Percentiles rank a stretch among this genome's conserved stretches.
Evolutionary conservation across 2,888 invertebrate species (phyloP).

Genomic region (Drosophila vallismaia): DNA sequence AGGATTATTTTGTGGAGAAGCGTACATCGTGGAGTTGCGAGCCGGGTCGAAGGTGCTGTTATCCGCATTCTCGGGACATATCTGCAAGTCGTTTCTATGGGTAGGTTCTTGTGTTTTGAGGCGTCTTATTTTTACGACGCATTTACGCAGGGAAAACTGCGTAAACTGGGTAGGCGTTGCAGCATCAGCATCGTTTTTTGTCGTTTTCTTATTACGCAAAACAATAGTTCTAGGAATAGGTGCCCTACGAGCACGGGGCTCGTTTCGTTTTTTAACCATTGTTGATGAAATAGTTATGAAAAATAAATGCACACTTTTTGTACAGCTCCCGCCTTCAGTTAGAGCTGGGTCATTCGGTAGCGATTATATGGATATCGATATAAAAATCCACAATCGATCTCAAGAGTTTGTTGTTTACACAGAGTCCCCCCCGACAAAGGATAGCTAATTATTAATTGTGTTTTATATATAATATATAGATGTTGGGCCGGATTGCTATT

Average conservation of each 20-base stretch:
- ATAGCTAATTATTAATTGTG: too few relatives aligned
- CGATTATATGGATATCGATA: neutral
- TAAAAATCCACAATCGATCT: too few relatives aligned
- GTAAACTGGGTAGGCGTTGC: neutral
- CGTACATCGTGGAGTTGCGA: slow-evolving; percentile 54
- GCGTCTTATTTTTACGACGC: slow-evolving; percentile 51
- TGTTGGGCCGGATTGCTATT: too few relatives aligned
- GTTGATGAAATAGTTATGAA: slow-evolving; percentile 8
- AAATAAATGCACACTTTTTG: slow-evolving; percentile 4
- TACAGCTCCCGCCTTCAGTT: slow-evolving; percentile 16
- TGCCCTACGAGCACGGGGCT: neutral
- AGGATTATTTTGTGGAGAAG: neutral
- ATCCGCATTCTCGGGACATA: neutral
- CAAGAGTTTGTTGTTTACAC: too few relatives aligned
- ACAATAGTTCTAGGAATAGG: neutral
- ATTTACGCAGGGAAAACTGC: slow-evolving; percentile 21
- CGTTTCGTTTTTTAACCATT: slow-evolving; percentile 41
- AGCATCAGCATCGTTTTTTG: neutral
- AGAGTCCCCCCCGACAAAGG: too few relatives aligned
- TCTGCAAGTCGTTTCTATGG: neutral
- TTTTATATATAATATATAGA: too few relatives aligned
- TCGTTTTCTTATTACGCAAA: neutral
- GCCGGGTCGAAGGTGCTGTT: slow-evolving; percentile 42
- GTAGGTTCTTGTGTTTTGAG: neutral
- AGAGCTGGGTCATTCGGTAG: neutral